phyloP scores from a whole-genome alignment of 2,888 invertebrate genomes.

The Xylota sylvarum region DNA sequence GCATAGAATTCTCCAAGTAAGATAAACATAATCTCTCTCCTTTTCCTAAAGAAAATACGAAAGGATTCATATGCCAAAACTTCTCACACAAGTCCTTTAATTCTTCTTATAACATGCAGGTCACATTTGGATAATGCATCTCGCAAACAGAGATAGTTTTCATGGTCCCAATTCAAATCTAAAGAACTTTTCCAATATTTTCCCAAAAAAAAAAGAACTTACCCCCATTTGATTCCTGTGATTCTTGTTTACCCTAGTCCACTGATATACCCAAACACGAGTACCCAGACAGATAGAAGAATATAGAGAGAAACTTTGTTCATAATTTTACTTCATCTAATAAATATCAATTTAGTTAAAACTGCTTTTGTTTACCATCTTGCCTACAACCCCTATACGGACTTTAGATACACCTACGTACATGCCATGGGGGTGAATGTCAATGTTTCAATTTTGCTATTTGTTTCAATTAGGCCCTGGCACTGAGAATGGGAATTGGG shows the following conservation, averaged over 20 bases:
- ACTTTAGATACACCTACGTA: background rate
- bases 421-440: background rate
- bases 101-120: conserved; percentile 5
- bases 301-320: background rate
- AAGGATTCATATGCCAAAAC: background rate
- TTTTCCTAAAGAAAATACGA: background rate
- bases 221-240: background rate
- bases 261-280: background rate
- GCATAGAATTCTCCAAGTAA: too few relatives aligned
- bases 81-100: background rate
- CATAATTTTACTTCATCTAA: conserved; percentile 14
- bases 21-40: too few relatives aligned
- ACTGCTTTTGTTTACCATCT: background rate
- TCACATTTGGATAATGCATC: background rate
- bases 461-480: conserved; percentile 16
- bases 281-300: too few relatives aligned
- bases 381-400: background rate
- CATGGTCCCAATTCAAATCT: conserved; percentile 1
- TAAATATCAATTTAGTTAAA: conserved; percentile 40
- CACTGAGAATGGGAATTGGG: background rate
- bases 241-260: background rate
- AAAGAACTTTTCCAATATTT: background rate
- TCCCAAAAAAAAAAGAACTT: background rate
- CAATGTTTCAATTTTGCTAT: background rate
- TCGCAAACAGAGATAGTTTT: background rate